Evolutionary conservation across 2,888 invertebrate genomes (phyloP).

Genomic region (Malthinus flaveolus): DNA sequence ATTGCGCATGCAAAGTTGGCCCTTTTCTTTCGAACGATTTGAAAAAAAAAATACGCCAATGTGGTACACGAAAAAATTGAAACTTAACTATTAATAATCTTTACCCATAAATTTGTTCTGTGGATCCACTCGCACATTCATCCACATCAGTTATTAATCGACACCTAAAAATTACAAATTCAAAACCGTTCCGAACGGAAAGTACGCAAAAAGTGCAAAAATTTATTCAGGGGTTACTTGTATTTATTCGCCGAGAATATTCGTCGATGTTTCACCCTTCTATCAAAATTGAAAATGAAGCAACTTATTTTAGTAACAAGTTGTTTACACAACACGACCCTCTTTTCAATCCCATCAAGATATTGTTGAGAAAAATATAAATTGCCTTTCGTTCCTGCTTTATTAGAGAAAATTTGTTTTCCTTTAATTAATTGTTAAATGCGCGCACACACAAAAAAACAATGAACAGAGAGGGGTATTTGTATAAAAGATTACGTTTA

Average conservation of each 20-base stretch:
- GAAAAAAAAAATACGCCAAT: too few relatives aligned
- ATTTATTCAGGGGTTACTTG: background rate
- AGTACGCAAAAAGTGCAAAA: background rate
- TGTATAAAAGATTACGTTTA: slow-evolving; percentile 17
- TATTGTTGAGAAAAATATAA: background rate
- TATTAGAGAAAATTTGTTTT: background rate
- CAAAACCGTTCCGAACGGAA: too few relatives aligned
- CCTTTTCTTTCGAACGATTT: too few relatives aligned
- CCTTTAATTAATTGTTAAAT: background rate
- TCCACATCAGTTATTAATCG: too few relatives aligned
- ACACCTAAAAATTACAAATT: too few relatives aligned
- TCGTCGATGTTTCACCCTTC: slow-evolving; percentile 25
- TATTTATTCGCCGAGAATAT: slow-evolving; percentile 21
- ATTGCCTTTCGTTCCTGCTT: background rate
- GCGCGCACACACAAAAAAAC: slow-evolving; percentile 2
- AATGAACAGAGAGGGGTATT: slow-evolving; percentile 13
- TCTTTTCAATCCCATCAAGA: slow-evolving; percentile 16
- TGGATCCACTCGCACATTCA: too few relatives aligned
- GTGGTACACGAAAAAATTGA: too few relatives aligned
- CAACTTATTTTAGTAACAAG: slow-evolving; percentile 23
- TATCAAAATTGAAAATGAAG: slow-evolving; percentile 24
- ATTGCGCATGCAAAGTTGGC: too few relatives aligned
- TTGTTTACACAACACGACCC: slow-evolving; percentile 30
- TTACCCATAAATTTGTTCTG: too few relatives aligned
- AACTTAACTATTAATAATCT: too few relatives aligned